phyloP scores from a whole-genome alignment of 2,888 invertebrate species.

The Cheilosia vernalis region DNA sequence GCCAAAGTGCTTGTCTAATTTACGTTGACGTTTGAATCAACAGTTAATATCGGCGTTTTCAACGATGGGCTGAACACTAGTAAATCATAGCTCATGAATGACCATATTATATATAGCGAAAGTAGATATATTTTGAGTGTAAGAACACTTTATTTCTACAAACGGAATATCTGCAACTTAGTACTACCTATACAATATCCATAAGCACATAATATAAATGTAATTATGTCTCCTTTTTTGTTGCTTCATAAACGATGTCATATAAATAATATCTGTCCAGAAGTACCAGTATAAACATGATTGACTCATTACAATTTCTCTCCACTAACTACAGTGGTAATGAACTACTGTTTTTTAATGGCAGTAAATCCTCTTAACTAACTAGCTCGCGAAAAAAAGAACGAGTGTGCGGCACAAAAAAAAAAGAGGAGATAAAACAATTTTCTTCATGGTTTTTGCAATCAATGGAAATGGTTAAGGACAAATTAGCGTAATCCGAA shows the following conservation, averaged over 20 bases:
- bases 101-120: too few relatives aligned
- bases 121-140: too few relatives aligned
- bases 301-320: slow-evolving; percentile 15
- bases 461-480: slow-evolving; percentile 43
- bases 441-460: slow-evolving; percentile 36
- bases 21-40: too few relatives aligned
- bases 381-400: neutral
- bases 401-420: slow-evolving; percentile 4
- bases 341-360: slow-evolving; percentile 28
- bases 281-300: slow-evolving; percentile 1
- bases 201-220: too few relatives aligned
- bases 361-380: slow-evolving; percentile 36
- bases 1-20: too few relatives aligned
- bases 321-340: slow-evolving; percentile 13
- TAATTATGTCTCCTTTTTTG: too few relatives aligned
- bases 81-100: too few relatives aligned
- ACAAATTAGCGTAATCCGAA: slow-evolving; percentile 55
- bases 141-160: too few relatives aligned
- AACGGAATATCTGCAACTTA: too few relatives aligned
- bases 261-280: neutral
- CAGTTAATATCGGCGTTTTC: too few relatives aligned
- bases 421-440: slow-evolving; percentile 19
- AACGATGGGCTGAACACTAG: too few relatives aligned
- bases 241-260: neutral
- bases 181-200: too few relatives aligned